A percentile compares a stretch with the other conserved stretches of the same genome.
phyloP scores from a whole-genome alignment of 1,140 invertebrate species.

The Hydropsyche tenuis region DNA sequence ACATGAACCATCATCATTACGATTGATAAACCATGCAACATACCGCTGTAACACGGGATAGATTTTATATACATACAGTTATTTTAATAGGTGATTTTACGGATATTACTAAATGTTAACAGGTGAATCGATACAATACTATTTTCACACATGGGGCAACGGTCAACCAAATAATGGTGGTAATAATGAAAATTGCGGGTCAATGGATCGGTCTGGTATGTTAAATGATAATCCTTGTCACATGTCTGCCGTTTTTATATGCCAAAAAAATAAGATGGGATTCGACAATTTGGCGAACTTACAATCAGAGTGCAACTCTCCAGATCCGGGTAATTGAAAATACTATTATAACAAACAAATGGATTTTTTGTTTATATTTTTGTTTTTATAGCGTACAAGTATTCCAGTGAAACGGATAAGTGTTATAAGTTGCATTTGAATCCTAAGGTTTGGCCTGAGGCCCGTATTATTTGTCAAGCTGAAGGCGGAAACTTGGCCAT shows the following conservation, averaged over 20 bases:
- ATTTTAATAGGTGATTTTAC: no score
- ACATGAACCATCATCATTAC: no score
- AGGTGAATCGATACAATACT: constrained; percentile 29
- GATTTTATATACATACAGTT: no score
- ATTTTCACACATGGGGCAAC: constrained; percentile 30
- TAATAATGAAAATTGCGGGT: constrained; percentile 45
- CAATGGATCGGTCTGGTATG: constrained; percentile 28
- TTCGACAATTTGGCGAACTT: no score
- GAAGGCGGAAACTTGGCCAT: constrained; percentile 46
- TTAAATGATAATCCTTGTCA: constrained; percentile 44
- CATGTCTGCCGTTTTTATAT: constrained; percentile 27
- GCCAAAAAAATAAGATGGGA: constrained; percentile 22
- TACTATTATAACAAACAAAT: no score
- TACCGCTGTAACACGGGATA: no score
- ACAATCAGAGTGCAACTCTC: not conserved
- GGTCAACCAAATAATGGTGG: constrained; percentile 41
- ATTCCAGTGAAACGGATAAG: not conserved
- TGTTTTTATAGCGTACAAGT: constrained; percentile 17
- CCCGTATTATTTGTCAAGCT: constrained; percentile 29
- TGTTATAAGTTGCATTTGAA: constrained; percentile 26
- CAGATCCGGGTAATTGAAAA: not conserved
- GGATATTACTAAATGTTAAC: no score
- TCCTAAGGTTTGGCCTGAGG: constrained; percentile 34
- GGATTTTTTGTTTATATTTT: no score
- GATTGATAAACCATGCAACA: no score